Evolutionary conservation across 2,113 vertebrate genomes (phyloP).

Genomic region (Nestor notabilis): DNA sequence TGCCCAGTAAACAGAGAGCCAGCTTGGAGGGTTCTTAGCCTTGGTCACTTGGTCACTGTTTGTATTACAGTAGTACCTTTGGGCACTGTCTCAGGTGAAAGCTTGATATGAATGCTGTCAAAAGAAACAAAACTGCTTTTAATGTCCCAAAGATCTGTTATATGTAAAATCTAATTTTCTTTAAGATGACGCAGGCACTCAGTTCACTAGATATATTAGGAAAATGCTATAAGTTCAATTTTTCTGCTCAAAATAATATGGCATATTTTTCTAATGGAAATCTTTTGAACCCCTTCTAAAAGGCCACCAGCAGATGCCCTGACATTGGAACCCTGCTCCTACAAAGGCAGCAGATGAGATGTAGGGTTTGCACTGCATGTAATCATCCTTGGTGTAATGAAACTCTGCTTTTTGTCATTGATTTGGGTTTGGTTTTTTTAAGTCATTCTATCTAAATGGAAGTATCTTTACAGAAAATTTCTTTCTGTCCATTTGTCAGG

Average conservation of each 20-base stretch:
- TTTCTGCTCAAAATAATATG: background rate
- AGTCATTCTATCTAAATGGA: background rate
- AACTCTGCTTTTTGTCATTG: background rate
- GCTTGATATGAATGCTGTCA: background rate
- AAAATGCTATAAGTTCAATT: background rate
- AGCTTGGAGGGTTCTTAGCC: background rate
- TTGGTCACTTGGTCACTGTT: background rate
- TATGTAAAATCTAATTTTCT: background rate
- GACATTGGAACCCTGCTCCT: background rate
- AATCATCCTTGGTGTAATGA: background rate
- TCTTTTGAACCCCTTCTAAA: background rate
- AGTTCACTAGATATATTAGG: background rate
- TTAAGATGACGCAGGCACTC: background rate
- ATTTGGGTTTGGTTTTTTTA: background rate
- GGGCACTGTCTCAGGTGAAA: background rate
- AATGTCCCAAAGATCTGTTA: background rate
- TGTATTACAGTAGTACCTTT: background rate
- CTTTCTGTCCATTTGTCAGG: background rate
- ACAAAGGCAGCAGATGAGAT: background rate
- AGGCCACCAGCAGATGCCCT: background rate
- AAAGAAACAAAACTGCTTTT: background rate
- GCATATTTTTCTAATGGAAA: background rate
- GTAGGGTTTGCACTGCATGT: background rate
- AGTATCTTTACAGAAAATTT: constrained; percentile 4
- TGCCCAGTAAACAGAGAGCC: background rate